Evolutionary conservation across 2,888 invertebrate genomes (phyloP).

Genomic region (Siphlonurus alternatus): DNA sequence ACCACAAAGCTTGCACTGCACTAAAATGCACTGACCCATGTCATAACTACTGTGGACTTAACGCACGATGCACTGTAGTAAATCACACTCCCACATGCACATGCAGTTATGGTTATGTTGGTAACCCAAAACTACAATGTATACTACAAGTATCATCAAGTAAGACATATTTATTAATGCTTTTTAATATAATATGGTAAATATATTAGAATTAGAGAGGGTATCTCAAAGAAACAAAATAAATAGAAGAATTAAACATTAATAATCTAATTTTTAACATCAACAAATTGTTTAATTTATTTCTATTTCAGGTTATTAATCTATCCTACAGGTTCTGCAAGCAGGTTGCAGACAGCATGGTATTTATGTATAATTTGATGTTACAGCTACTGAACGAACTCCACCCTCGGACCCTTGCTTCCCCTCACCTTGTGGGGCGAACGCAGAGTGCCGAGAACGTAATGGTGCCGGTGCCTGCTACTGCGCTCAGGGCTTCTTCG

Average conservation of each 20-base stretch:
- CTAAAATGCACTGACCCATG: constrained; percentile 40
- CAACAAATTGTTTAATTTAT: background rate
- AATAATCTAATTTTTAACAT: no score
- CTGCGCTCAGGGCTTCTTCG: constrained; percentile 60
- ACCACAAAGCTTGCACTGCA: constrained; percentile 34
- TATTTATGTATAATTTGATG: no score
- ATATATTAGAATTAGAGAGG: no score
- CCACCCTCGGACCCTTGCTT: constrained; percentile 38
- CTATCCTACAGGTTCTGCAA: no score
- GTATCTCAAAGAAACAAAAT: background rate
- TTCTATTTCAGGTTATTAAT: no score
- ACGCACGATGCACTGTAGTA: constrained; percentile 26
- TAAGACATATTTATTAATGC: no score
- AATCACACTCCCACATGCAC: constrained; percentile 26
- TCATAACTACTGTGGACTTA: constrained; percentile 33
- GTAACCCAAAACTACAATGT: constrained; percentile 22
- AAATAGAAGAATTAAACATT: background rate
- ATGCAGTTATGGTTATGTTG: constrained; percentile 28
- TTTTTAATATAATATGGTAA: no score
- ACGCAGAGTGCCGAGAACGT: constrained; percentile 45
- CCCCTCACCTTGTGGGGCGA: constrained; percentile 72
- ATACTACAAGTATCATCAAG: no score
- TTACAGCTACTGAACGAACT: constrained; percentile 8
- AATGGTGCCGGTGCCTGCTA: constrained; percentile 53
- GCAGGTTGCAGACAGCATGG: no score